Evolutionary conservation across 2,113 vertebrate species (phyloP), one percentile per base, ranked within the genome.

Genomic region (Mugil cephalus): DNA sequence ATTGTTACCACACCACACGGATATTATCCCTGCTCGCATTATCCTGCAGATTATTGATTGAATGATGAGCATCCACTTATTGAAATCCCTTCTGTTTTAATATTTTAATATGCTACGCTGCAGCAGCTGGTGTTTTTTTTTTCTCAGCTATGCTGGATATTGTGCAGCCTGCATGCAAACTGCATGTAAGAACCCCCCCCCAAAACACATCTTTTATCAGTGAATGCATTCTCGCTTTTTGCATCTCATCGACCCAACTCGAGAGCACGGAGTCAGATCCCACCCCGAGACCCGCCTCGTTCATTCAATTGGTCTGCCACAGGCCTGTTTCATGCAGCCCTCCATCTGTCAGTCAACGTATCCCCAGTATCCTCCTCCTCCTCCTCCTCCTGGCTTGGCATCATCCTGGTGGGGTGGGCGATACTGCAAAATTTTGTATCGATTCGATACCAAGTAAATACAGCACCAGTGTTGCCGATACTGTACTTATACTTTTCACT

Each of bases 291-390:
- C 59, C 89, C 80, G 80, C 81, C 86, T 86, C 76, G 71, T 63
- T 51, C 74, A 51, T 72, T 80, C 72, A 83, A 85, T 89, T 89
- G 71, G 84, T 82, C 65, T 74, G 54, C 47, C 59, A 64, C 17
- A 47, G 70, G 72, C 66, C 79, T 65, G 76, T 75, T 86, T 55
- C 75, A 47, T n/a, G 75, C 74, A 68, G 54, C 15, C 65, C 34
- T 56, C 84, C 63, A 21, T 75, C 88, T 87, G 89, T 90, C 90
- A 87, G 62, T 90, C 90, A 91, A 3, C 69, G 15, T n/a, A n/a
- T n/a, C 39, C 64, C 18, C 73, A 36, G 69, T 55, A 55, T 69
- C 82, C 84, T 62, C 50, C 54, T 48, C 56, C 54, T 48, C 56
- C 58, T 69, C 69, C 79, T 64, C 69, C 77, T 79, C 69, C 60